Evolutionary conservation across 2,113 vertebrate genomes (phyloP), one percentile per base, ranked within the genome.

Genomic region (Poeciliopsis occidentalis): DNA sequence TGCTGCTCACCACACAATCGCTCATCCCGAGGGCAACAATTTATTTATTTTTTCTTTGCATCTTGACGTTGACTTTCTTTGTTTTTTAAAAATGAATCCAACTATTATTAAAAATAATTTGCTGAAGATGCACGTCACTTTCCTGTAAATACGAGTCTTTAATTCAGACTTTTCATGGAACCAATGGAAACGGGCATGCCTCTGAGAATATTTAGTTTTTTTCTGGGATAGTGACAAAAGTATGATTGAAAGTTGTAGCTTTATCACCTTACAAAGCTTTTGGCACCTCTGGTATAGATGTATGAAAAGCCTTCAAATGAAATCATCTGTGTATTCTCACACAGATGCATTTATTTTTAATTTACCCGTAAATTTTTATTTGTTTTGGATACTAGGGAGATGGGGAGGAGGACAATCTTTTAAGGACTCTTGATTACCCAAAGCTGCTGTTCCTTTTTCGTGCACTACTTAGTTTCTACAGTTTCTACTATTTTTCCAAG

Each of bases 1-100:
- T 80, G 79, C 88, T 85, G 91, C 90, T 72, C 27, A 82, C 80
- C 81, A 83, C 87, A 73, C 81, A 1, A 17, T 85, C 92, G 89
- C 92, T 88, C 84, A 83, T 69, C 29, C 29, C 69, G 47, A 32
- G 17, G 44, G 41, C 10, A 57, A 67, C 44, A 27, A 34, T 37
- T 24, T 15, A 8, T 34, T 26, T 41, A 85, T 54, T 86, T 81
- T 83, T 12, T 77, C 69, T 77, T 47, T 81, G 79, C 81, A 88
- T 92, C 67, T 73, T 80, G 85, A 82, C 54, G 31, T 81, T 60
- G 32, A 27, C 51, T 68, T 72, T 47, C 11, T 60, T 31, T 76
- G n/a, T 79, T 62, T 74, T 34, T 10, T 24, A 64, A 71, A 71
- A 68, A 19, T 67, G 19, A 71, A 7, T 75, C 2, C 1, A 29